Base-by-base conservation (phyloP, 2,113 vertebrate genomes). In the Callipepla californica region DNA sequence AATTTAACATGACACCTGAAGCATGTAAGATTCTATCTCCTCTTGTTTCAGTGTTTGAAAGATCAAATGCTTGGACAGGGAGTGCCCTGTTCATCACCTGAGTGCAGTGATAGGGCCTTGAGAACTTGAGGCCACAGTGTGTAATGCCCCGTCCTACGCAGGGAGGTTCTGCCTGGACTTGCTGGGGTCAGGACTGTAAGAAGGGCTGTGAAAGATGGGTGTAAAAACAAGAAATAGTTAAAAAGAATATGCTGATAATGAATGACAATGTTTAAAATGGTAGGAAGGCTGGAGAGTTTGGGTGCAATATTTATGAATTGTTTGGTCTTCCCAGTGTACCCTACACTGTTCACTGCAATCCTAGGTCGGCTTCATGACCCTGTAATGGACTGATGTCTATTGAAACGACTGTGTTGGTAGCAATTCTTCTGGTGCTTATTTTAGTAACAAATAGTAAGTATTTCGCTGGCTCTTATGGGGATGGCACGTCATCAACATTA, bases 1-100 rank as follows among this genome's bases (percentile, higher is more conserved):
- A 94, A 92, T 80, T 44, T 77, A 87, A 50, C 48, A 55, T 32
- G 74, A 65, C 63, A 79, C 47, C 62, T 34, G 13, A 91, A 89
- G 14, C 13, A 26, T 68, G 7, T 23, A 21, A 38, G 19, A 58
- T 79, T 75, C 42, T 32, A 0, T n/a, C 45, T 69, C 40, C 14
- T 47, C 50, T 65, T 5, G 11, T 59, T 80, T 65, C 36, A 14
- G 23, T 17, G 32, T 40, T 82, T 76, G 11, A 85, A 68, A 80
- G 80, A 91, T 20, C 7, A 42, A 65, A 11, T 30, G n/a, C 22
- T 34, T 4, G 6, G 22, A 30, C 36, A 87, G 40, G 13, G 13
- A 47, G 44, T 45, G 36, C 20, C 91, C 15, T 57, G 7, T 32
- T 70, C 9, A 25, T 65, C 34, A 32, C 19, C 48, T 68, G 38